Evolutionary conservation across 1,140 invertebrate species (phyloP), one percentile per base, ranked within the genome.

Genomic region (Trichomalopsis sarcophagae): DNA sequence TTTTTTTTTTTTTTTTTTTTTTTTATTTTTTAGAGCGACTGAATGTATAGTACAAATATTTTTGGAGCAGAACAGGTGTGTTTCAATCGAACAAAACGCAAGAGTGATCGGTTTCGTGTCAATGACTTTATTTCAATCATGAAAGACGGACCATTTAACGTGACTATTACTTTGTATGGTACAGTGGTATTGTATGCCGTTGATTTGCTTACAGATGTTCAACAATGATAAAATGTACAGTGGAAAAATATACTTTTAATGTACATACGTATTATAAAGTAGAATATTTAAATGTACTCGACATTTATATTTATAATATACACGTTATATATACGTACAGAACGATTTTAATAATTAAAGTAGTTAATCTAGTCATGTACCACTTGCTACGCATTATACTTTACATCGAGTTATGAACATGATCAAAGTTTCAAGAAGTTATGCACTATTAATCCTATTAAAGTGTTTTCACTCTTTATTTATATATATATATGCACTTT

Each of bases 171-270:
- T 27, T 50, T 81, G 14, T 83, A 79, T 68, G 36, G 44, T 82
- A 84, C 84, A 81, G 76, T 78, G 68, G 2, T 77, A 84, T 62
- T 81, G 30, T 71, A 68, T 27, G 7, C 68, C 62, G 71, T 23
- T 81, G 77, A 85, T n/a, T 81, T 85, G 77, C 33, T 30, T 66
- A 81, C 55, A 76, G 17, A 68, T 81, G 9, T 75, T 90, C 88
- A 89, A 91, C 85, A 90, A 88, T 87, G 82, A 89, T 89, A 90
- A 90, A 90, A 89, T 91, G 90, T 90, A 88, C 88, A 84, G 87
- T 91, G 87, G 86, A 91, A 91, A 92, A 91, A 91, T 91, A 92
- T 90, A 91, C 87, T 66, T 66, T 87, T 81, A 85, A 87, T 86
- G 88, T 90, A 85, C 82, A 89, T 86, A 87, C 55, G 84, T 68